phyloP scores from a whole-genome alignment of 2,888 invertebrate species.

The Drosophila gaucha region DNA sequence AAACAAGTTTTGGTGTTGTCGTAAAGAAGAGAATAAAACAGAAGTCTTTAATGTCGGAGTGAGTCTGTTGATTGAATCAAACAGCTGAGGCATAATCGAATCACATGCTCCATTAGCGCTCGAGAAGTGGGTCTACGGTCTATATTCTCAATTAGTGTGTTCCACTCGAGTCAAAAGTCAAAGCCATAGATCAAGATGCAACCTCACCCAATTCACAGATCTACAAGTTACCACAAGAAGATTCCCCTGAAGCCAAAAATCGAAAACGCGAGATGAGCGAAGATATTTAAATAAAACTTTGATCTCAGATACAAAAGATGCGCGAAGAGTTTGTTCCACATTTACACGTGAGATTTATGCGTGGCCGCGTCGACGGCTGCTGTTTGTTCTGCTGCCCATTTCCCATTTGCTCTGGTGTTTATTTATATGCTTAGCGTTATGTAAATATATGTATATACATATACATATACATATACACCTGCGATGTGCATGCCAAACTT shows the following conservation, averaged over 20 bases:
- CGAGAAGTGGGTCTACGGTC: conserved; percentile 41
- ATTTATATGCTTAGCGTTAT: conserved; percentile 66
- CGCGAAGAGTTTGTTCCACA: conserved; percentile 67
- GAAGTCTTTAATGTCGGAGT: conserved; percentile 1
- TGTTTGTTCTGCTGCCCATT: conserved; percentile 26
- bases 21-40: neutral
- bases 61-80: conserved; percentile 24
- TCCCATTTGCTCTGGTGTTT: conserved; percentile 51
- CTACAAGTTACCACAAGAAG: conserved; percentile 42
- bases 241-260: conserved; percentile 18
- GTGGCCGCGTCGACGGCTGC: conserved; percentile 45
- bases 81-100: conserved; percentile 33
- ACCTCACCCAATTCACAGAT: conserved; percentile 46
- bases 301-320: conserved; percentile 14
- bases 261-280: conserved; percentile 26
- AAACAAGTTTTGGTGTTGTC: conserved; percentile 22
- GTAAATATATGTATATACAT: conserved; percentile 32
- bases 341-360: conserved; percentile 75
- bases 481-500: conserved; percentile 48
- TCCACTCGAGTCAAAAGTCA: conserved; percentile 26
- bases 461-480: conserved; percentile 49
- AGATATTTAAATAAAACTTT: conserved; percentile 34
- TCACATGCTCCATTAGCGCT: conserved; percentile 38
- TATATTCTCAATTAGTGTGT: conserved; percentile 15
- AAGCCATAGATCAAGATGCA: conserved; percentile 37